Evolutionary conservation across 2,113 vertebrate species (phyloP), one percentile per base, ranked within the genome.

Genomic region (Plecturocebus donacophilus): DNA sequence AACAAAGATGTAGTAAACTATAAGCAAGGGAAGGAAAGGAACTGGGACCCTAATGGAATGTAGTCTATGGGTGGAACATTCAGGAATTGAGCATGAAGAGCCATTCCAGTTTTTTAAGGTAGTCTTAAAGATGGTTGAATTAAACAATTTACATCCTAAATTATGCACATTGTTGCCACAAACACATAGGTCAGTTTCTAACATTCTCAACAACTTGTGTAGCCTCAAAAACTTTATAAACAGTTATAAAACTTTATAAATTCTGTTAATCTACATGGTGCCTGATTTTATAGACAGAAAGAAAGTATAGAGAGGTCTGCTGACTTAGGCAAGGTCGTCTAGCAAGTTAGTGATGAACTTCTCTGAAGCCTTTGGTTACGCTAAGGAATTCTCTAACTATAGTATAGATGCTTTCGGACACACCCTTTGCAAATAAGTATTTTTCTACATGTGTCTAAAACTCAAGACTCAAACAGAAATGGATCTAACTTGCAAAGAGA

Each of bases 351-450:
- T 90, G 52, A 80, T 38, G 4, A 93, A 94, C 32, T 87, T 94
- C 25, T 35, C 77, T 30, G 40, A 91, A n/a, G 9, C 10, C 88
- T 96, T 94, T 86, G 21, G 35, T 56, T 93, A 82, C 75, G 27
- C n/a, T 90, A 91, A 94, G 19, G 52, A 91, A 94, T 90, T 82
- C 45, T 92, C 66, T 94, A 75, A 66, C 38, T 47, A 23, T 42
- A 64, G 38, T 45, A 30, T 21, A 64, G 42, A 16, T 45, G n/a
- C 19, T 79, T 95, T 71, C n/a, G 42, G n/a, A 40, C 4, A 42
- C 17, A 40, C 45, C 14, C 3, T 82, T 90, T 87, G 8, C 47
- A 93, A 95, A 64, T 90, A 64, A 83, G 9, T 30, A 56, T 80
- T 88, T 80, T 87, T 35, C 81, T 49, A 2, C 42, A 13, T 93